These are phyloP conservation scores for Eilema sororculum DNA, from an alignment of 2,888 invertebrate species.

Conservation along the genomic window DNA sequence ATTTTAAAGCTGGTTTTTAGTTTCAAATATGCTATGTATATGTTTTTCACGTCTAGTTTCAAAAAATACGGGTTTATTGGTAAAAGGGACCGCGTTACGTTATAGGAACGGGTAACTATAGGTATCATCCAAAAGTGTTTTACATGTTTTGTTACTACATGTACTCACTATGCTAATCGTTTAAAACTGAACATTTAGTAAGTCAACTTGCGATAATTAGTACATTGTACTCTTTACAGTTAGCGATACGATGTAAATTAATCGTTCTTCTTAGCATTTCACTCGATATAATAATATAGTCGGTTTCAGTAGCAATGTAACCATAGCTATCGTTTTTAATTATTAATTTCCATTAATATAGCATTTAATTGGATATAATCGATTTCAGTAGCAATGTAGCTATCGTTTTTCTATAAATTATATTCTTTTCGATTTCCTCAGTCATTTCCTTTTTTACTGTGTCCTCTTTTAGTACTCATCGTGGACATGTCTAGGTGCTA, in stretches of 20 bases:
- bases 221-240: constrained; percentile 31
- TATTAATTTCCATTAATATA: no score
- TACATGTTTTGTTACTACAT: background rate
- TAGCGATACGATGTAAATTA: constrained; percentile 33
- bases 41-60: background rate
- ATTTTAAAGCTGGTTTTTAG: background rate
- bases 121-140: background rate
- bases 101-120: no score
- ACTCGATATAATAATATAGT: background rate
- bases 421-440: no score
- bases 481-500: no score
- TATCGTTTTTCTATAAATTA: background rate
- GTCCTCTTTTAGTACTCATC: no score
- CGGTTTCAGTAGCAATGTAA: background rate
- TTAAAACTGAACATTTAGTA: constrained; percentile 40
- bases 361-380: no score
- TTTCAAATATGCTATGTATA: no score
- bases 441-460: no score
- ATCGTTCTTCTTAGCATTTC: constrained; percentile 20
- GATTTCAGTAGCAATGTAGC: no score
- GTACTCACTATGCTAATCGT: constrained; percentile 31
- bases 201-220: constrained; percentile 38
- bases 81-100: background rate
- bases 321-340: background rate
- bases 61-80: background rate